A percentile compares a stretch with the other conserved stretches of the same genome.
phyloP scores from a whole-genome alignment of 2,888 invertebrate species.

The Hipparchia semele region DNA sequence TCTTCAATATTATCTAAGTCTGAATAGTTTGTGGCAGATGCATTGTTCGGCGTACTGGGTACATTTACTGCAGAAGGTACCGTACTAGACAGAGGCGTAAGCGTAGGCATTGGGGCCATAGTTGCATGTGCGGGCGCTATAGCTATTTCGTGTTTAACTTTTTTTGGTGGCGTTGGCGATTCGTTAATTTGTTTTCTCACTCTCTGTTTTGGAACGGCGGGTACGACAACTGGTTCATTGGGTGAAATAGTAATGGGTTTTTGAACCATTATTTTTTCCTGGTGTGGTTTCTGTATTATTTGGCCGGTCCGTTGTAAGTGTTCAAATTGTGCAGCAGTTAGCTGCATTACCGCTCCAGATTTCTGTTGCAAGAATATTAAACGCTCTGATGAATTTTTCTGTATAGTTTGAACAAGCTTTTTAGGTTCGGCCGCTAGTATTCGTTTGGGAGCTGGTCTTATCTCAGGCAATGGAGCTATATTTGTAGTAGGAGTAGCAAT shows the following conservation, averaged over 20 bases:
- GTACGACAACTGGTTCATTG: constrained; percentile 52
- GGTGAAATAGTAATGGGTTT: constrained; percentile 59
- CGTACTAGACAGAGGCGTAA: constrained; percentile 53
- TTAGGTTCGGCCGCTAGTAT: constrained; percentile 65
- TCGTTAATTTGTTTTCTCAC: constrained; percentile 57
- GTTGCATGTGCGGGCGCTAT: constrained; percentile 56
- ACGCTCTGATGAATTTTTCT: constrained; percentile 67
- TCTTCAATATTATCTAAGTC: constrained; percentile 76
- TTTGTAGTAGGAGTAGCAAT: constrained; percentile 72
- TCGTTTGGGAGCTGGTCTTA: constrained; percentile 64
- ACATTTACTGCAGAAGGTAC: constrained; percentile 49
- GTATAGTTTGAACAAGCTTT: constrained; percentile 65
- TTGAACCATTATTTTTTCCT: constrained; percentile 65
- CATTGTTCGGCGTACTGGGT: constrained; percentile 51
- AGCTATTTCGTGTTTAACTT: constrained; percentile 62
- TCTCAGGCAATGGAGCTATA: constrained; percentile 76
- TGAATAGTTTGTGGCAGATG: constrained; percentile 52
- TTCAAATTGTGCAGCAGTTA: constrained; percentile 78
- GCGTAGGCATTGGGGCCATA: constrained; percentile 49
- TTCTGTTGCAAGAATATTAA: constrained; percentile 75
- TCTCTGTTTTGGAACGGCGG: constrained; percentile 57
- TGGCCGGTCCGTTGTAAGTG: constrained; percentile 77
- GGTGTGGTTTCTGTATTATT: constrained; percentile 66
- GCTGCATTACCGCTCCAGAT: constrained; percentile 75
- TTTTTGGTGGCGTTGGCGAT: constrained; percentile 61